phyloP scores from a whole-genome alignment of 2,888 invertebrate genomes.

The Chrysodeixis includens region DNA sequence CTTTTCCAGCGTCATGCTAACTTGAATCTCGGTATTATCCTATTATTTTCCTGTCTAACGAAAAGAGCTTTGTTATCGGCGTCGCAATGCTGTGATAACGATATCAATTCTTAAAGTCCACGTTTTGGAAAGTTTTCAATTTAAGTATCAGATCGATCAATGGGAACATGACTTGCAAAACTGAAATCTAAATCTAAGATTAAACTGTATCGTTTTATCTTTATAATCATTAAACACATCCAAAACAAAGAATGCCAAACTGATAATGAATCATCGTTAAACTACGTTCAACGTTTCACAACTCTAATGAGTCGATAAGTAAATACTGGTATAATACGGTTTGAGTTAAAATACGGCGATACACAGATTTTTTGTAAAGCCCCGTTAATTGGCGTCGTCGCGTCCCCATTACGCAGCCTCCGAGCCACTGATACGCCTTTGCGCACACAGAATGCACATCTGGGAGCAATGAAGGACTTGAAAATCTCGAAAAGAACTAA shows the following conservation, averaged over 20 bases:
- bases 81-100: not conserved
- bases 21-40: not conserved
- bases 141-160: not conserved
- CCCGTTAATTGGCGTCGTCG: conserved; percentile 82
- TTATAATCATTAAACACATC: not conserved
- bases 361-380: conserved; percentile 66
- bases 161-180: not conserved
- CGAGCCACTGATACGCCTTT: conserved; percentile 81
- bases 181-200: not conserved
- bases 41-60: not conserved
- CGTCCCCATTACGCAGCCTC: conserved; percentile 78
- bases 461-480: conserved; percentile 82
- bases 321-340: conserved; percentile 40
- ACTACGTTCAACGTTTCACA: conserved; percentile 8
- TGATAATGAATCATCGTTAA: not conserved
- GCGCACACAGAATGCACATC: conserved; percentile 85
- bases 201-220: not conserved
- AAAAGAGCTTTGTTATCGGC: not conserved
- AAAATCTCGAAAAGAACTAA: conserved; percentile 59
- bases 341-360: conserved; percentile 52
- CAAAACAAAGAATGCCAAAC: not conserved
- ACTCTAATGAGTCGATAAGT: conserved; percentile 42
- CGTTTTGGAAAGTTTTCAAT: not conserved
- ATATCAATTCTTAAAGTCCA: not conserved
- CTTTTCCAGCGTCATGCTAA: not conserved